Evolutionary conservation across 2,797 vertebrate genomes (phyloP), one percentile per base, ranked within the genome.

Genomic region (Scyliorhinus canicula): DNA sequence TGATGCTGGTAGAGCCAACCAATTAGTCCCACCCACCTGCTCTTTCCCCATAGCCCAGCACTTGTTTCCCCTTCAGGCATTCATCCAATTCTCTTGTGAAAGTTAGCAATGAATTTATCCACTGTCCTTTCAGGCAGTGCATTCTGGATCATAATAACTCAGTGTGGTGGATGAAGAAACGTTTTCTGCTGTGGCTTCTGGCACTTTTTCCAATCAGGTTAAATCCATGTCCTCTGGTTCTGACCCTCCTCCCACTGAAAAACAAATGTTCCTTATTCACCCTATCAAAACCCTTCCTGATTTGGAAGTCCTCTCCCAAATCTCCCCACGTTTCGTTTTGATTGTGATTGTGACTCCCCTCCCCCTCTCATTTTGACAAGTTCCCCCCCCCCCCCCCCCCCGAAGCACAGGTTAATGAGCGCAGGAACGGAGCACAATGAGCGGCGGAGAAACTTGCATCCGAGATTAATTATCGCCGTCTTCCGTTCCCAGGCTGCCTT

Each of bases 401-500:
- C 40, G n/a, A 44, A 63, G 8, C 57, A 91, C 55, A 44, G 57
- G n/a, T 19, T 9, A 63, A 21, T 63, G n/a, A 40, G 40, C 57
- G 24, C 57, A 91, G 57, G 57, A 60, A 40, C 16, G 21, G 24
- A 63, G n/a, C 21, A 91, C 88, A 91, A 63, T 65, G 86, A 24
- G 55, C 28, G 31, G 5, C 40, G 88, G 57, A 71, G 67, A 35
- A 94, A 21, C 93, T 94, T 94, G 14, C 65, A 94, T 71, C 65
- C 71, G 91, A 93, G 93, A 69, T 94, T 74, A 94, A 94, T 94
- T 94, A 94, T 74, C 67, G 71, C 67, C 52, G 67, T 71, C 93
- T 52, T 94, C 93, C 44, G 93, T 94, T 94, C 93, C 93, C 93
- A 94, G 93, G 93, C 93, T 94, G 44, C 65, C 67, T 93, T 93